Base-by-base conservation (phyloP, 2,888 invertebrate species). In the Rhopalosiphum nymphaeae region DNA sequence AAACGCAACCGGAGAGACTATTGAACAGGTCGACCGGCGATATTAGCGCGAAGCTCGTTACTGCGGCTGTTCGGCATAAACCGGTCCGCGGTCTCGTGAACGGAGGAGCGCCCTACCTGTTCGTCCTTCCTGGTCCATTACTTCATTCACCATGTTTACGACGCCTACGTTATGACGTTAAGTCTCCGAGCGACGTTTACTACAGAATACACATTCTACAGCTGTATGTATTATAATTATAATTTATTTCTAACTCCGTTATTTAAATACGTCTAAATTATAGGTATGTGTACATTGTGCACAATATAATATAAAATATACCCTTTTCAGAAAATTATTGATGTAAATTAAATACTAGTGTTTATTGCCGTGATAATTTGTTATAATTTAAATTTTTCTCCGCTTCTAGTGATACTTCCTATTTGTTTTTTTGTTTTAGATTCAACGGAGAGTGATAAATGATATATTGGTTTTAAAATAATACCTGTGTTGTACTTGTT, bases 101-200 rank as follows among this genome's bases (percentile, higher is more conserved):
- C 53, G 93, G 92, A 85, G 89, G 89, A 93, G 93, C 93, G 93
- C 93, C 93, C 93, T 93, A 93, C 93, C 93, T 46, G 93, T 93
- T 89, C 93, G 93, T 93, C 93, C 93, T 93, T 93, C 93, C 93
- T 93, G 93, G 93, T 90, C 93, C 89, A 89, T 93, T 93, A 84
- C 93, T 93, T 93, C 93, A 93, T 93, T 93, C 93, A 90, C 89
- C 78, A 21, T 26, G 88, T 67, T n/a, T 56, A 16, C 46, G 93
- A 93, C 93, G 93, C 89, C 93, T 93, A 93, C 93, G 88, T 78
- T 85, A 53, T 49, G 87, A 57, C 78, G 56, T 49, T 16, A 84
- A n/a, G 56, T 93, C 57, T 57, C 44, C 89, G 46, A 36, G 46
- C 57, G 49, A 61, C 49, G 56, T 57, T 3, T 36, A 29, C 53